Percentiles rank a stretch among this genome's conserved stretches.
Conservation (phyloP, 1,140 invertebrate species). For the Bilobella aurantiaca region DNA sequence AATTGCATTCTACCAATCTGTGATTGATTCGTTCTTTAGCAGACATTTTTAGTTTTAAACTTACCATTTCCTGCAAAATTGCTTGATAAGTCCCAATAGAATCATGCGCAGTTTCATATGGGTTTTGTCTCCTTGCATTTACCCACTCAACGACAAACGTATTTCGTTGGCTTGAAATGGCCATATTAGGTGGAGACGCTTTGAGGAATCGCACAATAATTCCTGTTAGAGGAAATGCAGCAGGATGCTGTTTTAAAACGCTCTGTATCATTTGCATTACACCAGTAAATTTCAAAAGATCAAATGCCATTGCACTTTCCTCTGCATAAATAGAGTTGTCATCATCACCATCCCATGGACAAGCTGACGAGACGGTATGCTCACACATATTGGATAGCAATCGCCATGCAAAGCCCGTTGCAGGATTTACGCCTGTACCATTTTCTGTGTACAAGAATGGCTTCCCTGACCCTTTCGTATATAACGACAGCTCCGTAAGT, state of each 20-base stretch:
- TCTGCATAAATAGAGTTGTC: slow-evolving; percentile 16
- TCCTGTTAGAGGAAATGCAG: slow-evolving; percentile 18
- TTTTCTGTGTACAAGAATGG: slow-evolving; percentile 21
- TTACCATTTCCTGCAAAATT: slow-evolving; percentile 23
- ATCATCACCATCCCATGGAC: slow-evolving; percentile 13
- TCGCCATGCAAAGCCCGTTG: slow-evolving; percentile 12
- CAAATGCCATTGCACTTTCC: slow-evolving; percentile 17
- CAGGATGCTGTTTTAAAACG: slow-evolving; percentile 11
- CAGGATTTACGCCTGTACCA: slow-evolving; percentile 18
- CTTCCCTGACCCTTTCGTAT: slow-evolving; percentile 11
- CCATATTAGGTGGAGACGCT: slow-evolving; percentile 13
- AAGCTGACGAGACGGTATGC: background rate
- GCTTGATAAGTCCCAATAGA: slow-evolving; percentile 16
- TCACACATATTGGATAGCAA: slow-evolving; percentile 16
- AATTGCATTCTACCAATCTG: too few species aligned
- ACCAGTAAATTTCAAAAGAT: slow-evolving; percentile 9
- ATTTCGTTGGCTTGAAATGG: slow-evolving; percentile 14
- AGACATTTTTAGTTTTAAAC: too few species aligned
- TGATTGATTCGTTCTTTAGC: too few species aligned
- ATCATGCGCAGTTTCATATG: slow-evolving; percentile 2
- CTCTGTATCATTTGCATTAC: slow-evolving; percentile 13
- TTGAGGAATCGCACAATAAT: slow-evolving; percentile 21
- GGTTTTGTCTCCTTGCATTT: slow-evolving; percentile 15
- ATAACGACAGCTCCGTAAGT: slow-evolving; percentile 11
- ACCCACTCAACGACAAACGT: slow-evolving; percentile 18